A percentile compares a stretch with the other conserved stretches of the same genome.
phyloP scores from a whole-genome alignment of 2,797 vertebrate species.

The Hybognathus amarus region DNA sequence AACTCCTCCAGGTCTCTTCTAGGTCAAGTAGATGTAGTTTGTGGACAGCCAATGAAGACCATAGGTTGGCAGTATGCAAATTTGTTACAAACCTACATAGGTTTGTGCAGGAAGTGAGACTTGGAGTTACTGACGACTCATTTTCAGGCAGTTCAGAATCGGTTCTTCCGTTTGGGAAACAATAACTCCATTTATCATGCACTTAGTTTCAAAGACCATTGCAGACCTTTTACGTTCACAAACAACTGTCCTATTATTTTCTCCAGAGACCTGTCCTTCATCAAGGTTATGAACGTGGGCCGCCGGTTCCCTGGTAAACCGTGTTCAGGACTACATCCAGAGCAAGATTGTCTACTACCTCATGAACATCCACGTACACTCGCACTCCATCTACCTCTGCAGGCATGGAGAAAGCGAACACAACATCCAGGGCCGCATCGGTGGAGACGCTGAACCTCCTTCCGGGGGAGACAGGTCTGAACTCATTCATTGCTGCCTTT shows the following conservation, averaged over 20 bases:
- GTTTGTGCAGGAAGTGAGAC: background rate
- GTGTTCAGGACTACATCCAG: slow-evolving; percentile 97
- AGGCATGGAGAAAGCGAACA: slow-evolving; percentile 93
- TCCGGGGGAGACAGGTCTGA: slow-evolving; percentile 86
- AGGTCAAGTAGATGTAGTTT: no score
- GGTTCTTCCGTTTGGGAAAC: background rate
- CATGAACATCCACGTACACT: slow-evolving; percentile 97
- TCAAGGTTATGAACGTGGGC: slow-evolving; percentile 97
- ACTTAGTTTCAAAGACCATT: background rate
- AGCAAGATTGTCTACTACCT: slow-evolving; percentile 99
- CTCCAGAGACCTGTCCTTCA: slow-evolving; percentile 91
- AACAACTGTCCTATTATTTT: background rate
- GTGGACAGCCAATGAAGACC: background rate
- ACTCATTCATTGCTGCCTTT: background rate
- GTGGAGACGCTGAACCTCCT: slow-evolving; percentile 89
- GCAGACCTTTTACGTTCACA: background rate
- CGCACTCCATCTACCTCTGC: slow-evolving; percentile 96
- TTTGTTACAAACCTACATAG: background rate
- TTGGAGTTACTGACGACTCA: background rate
- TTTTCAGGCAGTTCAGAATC: background rate
- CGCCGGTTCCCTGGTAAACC: slow-evolving; percentile 93
- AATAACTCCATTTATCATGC: background rate
- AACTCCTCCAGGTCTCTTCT: no score
- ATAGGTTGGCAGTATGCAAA: no score
- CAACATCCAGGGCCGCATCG: slow-evolving; percentile 89